Conservation (phyloP, 2,797 vertebrate species). For the Loris lydekkerianus region DNA sequence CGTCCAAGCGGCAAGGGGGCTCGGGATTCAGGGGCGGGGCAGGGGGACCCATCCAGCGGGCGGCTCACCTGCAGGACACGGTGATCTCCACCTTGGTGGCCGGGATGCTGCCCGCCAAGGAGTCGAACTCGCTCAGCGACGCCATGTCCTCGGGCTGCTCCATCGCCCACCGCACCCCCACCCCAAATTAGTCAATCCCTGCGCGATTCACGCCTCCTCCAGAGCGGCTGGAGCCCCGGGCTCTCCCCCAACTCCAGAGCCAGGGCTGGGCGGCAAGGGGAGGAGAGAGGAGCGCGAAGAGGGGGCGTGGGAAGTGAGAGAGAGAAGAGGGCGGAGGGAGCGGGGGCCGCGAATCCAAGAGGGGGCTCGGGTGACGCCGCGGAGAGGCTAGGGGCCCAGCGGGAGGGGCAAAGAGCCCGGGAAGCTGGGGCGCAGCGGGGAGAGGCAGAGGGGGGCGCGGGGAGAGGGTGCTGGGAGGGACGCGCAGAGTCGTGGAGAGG, state of each 20-base stretch:
- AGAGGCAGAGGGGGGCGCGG: neutral
- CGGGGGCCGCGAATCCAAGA: neutral
- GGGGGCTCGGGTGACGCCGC: slow-evolving; percentile 8
- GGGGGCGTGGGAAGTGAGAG: slow-evolving; percentile 83
- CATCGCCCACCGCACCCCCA: slow-evolving; percentile 90
- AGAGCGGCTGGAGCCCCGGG: slow-evolving; percentile 57
- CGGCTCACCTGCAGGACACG: slow-evolving; percentile 96
- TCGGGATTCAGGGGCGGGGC: slow-evolving; percentile 39
- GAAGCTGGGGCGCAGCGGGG: neutral
- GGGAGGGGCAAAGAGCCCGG: neutral
- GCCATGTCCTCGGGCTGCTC: slow-evolving; percentile 95
- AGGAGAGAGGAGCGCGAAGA: slow-evolving; percentile 60
- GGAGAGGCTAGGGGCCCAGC: neutral
- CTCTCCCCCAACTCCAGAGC: slow-evolving; percentile 69
- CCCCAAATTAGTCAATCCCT: slow-evolving; percentile 89
- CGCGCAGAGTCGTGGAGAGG: neutral
- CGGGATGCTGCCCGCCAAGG: slow-evolving; percentile 94
- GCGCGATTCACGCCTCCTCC: slow-evolving; percentile 64
- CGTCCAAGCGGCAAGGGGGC: neutral
- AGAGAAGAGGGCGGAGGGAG: slow-evolving; percentile 61
- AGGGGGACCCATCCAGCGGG: slow-evolving; percentile 68
- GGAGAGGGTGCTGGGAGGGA: neutral
- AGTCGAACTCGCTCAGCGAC: slow-evolving; percentile 94
- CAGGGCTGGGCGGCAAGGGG: slow-evolving; percentile 57
- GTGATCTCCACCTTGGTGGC: slow-evolving; percentile 98